phyloP scores from a whole-genome alignment of 2,113 vertebrate species.

The Chauna torquata region DNA sequence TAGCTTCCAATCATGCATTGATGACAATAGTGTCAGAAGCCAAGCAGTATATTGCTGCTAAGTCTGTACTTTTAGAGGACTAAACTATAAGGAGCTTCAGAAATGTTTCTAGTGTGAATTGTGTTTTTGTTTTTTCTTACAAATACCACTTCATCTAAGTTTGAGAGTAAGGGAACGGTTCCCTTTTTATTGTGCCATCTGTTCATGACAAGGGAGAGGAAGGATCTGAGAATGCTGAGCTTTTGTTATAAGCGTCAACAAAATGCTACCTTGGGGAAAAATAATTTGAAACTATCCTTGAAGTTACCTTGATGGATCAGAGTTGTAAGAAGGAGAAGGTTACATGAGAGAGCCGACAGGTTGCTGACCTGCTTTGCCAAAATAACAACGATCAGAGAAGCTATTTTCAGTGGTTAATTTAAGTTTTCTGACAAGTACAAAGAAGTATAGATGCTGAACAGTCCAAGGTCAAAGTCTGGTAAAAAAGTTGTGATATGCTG shows the following conservation, averaged over 20 bases:
- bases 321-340: conserved; percentile 2
- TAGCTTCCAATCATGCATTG: not conserved
- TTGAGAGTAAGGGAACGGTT: not conserved
- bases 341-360: conserved; percentile 10
- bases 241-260: not conserved
- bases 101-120: not conserved
- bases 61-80: not conserved
- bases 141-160: not conserved
- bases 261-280: conserved; percentile 16
- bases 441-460: not conserved
- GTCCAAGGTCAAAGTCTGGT: not conserved
- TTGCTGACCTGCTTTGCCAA: conserved; percentile 43
- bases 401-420: conserved; percentile 49
- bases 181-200: conserved; percentile 17
- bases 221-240: not conserved
- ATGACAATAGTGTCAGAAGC: not conserved
- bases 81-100: not conserved
- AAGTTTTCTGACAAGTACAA: conserved; percentile 26
- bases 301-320: conserved; percentile 31
- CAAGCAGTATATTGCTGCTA: not conserved
- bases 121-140: not conserved
- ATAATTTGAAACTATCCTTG: conserved; percentile 39
- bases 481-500: not conserved
- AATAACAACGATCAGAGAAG: conserved; percentile 26
- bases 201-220: not conserved